These are phyloP conservation scores for Hycleus cichorii DNA, from an alignment of 1,140 invertebrate species.

Conservation along the genomic window DNA sequence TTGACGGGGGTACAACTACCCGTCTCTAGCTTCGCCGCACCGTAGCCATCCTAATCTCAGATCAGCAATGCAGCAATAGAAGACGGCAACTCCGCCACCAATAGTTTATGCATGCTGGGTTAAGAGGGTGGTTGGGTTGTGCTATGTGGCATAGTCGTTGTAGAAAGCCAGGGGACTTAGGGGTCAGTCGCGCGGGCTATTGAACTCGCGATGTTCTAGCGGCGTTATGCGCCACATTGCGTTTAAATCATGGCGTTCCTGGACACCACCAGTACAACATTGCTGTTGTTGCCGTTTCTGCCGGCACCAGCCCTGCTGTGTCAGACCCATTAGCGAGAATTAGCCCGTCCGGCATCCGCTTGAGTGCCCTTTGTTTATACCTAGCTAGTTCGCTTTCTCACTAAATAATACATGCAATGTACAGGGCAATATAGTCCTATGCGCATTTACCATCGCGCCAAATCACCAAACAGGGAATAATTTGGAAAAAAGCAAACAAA, in stretches of 20 bases:
- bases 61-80: conserved; percentile 13
- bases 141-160: neutral
- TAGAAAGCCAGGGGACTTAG: neutral
- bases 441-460: too few relatives aligned
- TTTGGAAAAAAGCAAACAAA: too few relatives aligned
- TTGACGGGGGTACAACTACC: neutral
- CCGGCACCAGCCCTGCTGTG: neutral
- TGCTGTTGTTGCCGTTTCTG: neutral
- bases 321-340: conserved; percentile 13
- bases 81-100: conserved; percentile 5
- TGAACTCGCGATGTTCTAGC: conserved; percentile 1
- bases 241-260: conserved; percentile 8
- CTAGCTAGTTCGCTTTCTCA: neutral
- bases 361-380: conserved; percentile 8
- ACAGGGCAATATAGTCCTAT: neutral
- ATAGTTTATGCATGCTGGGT: conserved; percentile 10
- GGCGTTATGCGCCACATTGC: neutral
- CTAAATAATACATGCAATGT: conserved; percentile 7
- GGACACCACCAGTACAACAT: neutral
- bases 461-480: too few relatives aligned
- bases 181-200: conserved; percentile 13
- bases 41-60: conserved; percentile 11
- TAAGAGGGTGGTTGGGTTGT: neutral
- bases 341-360: conserved; percentile 5
- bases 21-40: neutral